These are phyloP conservation scores for Choristoneura rosaceana DNA, from an alignment of 2,888 invertebrate genomes.

Conservation along the genomic window DNA sequence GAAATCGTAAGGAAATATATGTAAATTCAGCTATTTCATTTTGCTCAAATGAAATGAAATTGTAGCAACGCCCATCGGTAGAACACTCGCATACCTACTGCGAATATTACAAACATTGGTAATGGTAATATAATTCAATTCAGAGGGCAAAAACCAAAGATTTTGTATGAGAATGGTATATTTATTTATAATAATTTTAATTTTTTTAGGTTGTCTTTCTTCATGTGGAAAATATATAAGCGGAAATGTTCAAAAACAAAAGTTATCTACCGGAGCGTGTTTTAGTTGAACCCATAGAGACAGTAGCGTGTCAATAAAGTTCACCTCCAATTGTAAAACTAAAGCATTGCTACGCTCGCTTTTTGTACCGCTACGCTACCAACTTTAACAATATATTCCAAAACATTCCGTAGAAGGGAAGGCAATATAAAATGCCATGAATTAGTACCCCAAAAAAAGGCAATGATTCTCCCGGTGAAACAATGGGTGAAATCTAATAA, in stretches of 20 bases:
- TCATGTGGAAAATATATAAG: neutral
- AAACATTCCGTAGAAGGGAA: neutral
- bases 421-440: neutral
- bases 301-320: conserved; percentile 27
- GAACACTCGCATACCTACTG: neutral
- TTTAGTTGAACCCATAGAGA: conserved; percentile 29
- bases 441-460: neutral
- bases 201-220: neutral
- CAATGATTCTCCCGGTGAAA: conserved; percentile 2
- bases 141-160: neutral
- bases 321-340: conserved; percentile 18
- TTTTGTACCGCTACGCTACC: neutral
- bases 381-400: conserved; percentile 3
- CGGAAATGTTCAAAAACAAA: neutral
- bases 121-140: neutral
- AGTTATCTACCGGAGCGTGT: conserved; percentile 12
- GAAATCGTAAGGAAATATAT: neutral
- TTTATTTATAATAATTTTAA: neutral
- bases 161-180: neutral
- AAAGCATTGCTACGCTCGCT: neutral
- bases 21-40: neutral
- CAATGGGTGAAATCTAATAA: conserved; percentile 8
- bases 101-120: too few species aligned
- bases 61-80: neutral
- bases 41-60: neutral